phyloP scores from a whole-genome alignment of 2,113 vertebrate species.

The Uria aalge region DNA sequence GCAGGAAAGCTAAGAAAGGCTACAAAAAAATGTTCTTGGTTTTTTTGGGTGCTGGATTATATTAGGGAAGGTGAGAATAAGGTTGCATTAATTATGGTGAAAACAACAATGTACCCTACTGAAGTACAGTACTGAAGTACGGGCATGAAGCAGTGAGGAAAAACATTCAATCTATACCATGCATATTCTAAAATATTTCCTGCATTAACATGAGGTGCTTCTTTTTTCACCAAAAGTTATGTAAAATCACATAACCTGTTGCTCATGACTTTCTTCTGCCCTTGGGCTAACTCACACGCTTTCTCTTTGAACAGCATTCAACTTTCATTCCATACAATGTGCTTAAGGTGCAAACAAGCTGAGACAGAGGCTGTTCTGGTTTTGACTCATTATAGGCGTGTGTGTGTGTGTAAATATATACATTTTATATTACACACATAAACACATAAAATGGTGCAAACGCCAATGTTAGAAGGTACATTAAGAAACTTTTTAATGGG shows the following conservation, averaged over 20 bases:
- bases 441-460: background rate
- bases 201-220: background rate
- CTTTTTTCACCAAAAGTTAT: background rate
- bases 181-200: background rate
- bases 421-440: background rate
- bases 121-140: background rate
- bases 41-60: background rate
- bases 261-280: background rate
- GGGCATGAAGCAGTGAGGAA: background rate
- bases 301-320: conserved; percentile 6
- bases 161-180: background rate
- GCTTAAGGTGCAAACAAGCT: conserved; percentile 8
- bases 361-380: background rate
- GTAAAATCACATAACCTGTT: conserved; percentile 15
- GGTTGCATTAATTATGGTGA: background rate
- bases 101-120: background rate
- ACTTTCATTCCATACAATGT: background rate
- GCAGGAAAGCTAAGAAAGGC: background rate
- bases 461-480: accelerated
- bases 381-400: background rate
- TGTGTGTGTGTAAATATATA: background rate
- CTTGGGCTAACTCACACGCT: background rate
- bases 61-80: background rate
- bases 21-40: background rate
- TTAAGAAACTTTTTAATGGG: background rate